Evolutionary conservation across 2,113 vertebrate genomes (phyloP).

Genomic region (Tringa solitaria): DNA sequence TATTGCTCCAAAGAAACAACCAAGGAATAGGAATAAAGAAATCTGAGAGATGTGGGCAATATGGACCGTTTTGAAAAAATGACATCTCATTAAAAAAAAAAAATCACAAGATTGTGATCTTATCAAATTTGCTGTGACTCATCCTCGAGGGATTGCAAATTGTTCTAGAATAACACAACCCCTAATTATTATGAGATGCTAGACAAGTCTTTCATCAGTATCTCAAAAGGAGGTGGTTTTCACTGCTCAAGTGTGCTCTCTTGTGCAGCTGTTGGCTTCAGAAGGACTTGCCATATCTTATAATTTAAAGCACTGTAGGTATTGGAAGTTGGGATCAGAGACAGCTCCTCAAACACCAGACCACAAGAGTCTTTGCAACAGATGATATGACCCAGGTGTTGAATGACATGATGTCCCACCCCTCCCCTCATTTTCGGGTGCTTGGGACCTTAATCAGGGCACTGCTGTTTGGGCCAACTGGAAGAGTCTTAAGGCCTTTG

Average conservation of each 20-base stretch:
- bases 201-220: neutral
- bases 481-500: neutral
- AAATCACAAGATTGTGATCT: neutral
- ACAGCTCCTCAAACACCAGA: neutral
- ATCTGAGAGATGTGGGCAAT: neutral
- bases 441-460: neutral
- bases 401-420: neutral
- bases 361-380: neutral
- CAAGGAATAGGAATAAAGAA: neutral
- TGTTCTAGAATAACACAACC: neutral
- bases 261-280: neutral
- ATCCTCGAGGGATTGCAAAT: neutral
- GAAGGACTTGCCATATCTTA: neutral
- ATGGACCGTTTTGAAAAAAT: neutral
- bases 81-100: neutral
- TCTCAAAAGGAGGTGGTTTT: neutral
- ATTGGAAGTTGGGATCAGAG: neutral
- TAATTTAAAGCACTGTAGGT: neutral
- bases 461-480: neutral
- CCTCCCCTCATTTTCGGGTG: neutral
- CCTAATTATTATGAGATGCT: neutral
- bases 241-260: neutral
- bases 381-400: neutral
- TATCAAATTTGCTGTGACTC: neutral
- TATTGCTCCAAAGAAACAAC: neutral